Percentiles rank a stretch among this genome's conserved stretches.
These are phyloP conservation scores for Eutolmus rufibarbis DNA, from an alignment of 2,888 invertebrate species.

Conservation along the genomic window DNA sequence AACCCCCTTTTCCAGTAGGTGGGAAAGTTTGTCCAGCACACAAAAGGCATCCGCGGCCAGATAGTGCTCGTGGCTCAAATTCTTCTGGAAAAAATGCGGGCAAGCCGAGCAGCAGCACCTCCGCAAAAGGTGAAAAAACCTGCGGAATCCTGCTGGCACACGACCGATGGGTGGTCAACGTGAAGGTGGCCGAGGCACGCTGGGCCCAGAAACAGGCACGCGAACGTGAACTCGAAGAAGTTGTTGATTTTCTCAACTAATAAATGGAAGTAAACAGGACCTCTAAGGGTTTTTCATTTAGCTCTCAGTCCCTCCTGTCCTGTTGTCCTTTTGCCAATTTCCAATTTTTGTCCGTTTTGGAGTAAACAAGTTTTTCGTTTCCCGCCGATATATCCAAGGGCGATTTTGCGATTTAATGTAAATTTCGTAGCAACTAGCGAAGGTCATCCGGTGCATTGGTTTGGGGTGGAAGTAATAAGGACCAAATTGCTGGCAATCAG, in stretches of 20 bases:
- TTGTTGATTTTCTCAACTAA: slow-evolving; percentile 74
- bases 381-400: slow-evolving; percentile 1
- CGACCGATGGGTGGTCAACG: slow-evolving; percentile 75
- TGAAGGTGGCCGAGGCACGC: slow-evolving; percentile 74
- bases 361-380: slow-evolving; percentile 31
- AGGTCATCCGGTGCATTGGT: slow-evolving; percentile 2
- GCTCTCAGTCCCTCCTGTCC: background rate
- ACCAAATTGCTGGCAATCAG: slow-evolving; percentile 1
- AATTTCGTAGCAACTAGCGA: slow-evolving; percentile 18
- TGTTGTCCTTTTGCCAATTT: background rate
- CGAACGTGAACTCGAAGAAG: slow-evolving; percentile 76
- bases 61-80: background rate
- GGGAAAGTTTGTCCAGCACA: slow-evolving; percentile 72
- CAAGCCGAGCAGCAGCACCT: background rate
- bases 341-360: background rate
- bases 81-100: background rate
- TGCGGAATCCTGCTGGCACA: slow-evolving; percentile 74
- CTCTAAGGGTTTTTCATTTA: background rate
- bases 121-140: slow-evolving; percentile 45
- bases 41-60: slow-evolving; percentile 54
- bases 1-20: slow-evolving; percentile 75
- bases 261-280: background rate
- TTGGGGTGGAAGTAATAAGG: background rate
- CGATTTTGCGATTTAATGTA: background rate
- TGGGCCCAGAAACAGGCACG: slow-evolving; percentile 82